phyloP scores from a whole-genome alignment of 1,140 invertebrate species.

The Lethrus apterus region DNA sequence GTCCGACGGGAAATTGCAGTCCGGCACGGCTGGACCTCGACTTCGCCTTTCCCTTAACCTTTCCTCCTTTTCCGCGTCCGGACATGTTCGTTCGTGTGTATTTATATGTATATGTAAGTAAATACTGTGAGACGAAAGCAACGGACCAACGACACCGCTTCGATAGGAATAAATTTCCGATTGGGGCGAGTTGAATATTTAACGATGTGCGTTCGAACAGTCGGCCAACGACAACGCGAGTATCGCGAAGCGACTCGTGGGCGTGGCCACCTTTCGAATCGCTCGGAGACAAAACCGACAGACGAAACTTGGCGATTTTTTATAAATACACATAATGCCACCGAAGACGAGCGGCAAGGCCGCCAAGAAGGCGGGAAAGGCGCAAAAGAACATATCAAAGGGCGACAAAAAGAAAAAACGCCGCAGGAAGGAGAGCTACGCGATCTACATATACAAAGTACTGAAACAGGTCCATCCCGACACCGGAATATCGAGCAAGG shows the following conservation, averaged over 20 bases:
- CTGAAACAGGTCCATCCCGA: constrained; percentile 63
- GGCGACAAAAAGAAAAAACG: constrained; percentile 48
- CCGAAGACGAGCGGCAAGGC: constrained; percentile 45
- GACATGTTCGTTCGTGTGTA: not conserved
- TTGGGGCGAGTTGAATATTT: too few species aligned
- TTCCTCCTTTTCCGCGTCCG: not conserved
- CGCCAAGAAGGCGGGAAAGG: constrained; percentile 32
- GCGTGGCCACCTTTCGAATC: too few species aligned
- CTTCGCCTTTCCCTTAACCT: constrained; percentile 47
- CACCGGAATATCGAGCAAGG: constrained; percentile 57
- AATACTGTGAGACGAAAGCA: too few species aligned
- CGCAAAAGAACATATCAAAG: constrained; percentile 39
- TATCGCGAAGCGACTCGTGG: too few species aligned
- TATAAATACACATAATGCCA: constrained; percentile 42
- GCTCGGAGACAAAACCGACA: too few species aligned
- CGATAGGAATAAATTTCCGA: too few species aligned
- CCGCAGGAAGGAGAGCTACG: constrained; percentile 59
- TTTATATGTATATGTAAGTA: too few species aligned
- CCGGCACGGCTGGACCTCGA: constrained; percentile 54
- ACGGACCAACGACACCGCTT: too few species aligned
- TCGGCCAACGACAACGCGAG: too few species aligned
- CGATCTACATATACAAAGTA: constrained; percentile 65
- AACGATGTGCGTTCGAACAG: too few species aligned
- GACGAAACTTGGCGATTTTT: too few species aligned
- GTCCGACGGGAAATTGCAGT: constrained; percentile 60